Percentiles rank a stretch among this genome's conserved stretches.
These are phyloP conservation scores for Euspilapteryx auroguttella DNA, from an alignment of 2,888 invertebrate genomes.

Conservation along the genomic window DNA sequence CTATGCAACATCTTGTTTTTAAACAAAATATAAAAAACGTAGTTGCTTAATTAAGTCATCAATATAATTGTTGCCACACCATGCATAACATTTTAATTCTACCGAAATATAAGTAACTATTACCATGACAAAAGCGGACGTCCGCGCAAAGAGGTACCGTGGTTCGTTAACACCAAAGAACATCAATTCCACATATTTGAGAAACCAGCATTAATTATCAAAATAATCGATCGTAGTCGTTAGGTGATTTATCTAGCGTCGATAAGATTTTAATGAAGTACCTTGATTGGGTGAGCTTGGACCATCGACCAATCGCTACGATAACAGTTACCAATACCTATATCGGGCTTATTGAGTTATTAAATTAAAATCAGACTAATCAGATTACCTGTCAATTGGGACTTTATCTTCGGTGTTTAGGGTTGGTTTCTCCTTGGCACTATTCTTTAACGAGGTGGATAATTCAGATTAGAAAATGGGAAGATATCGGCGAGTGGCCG, in stretches of 20 bases:
- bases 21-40: too few species aligned
- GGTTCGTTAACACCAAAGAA: conserved; percentile 19
- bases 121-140: too few species aligned
- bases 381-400: too few species aligned
- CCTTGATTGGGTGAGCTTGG: conserved; percentile 56
- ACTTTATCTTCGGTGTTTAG: too few species aligned
- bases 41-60: too few species aligned
- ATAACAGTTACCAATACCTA: conserved; percentile 38
- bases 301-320: conserved; percentile 45
- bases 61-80: too few species aligned
- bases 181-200: conserved; percentile 47
- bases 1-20: too few species aligned
- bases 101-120: too few species aligned
- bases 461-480: conserved; percentile 57
- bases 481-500: conserved; percentile 51
- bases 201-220: conserved; percentile 54
- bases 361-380: conserved; percentile 40
- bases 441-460: conserved; percentile 57
- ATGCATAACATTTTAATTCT: too few species aligned
- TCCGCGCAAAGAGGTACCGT: too few species aligned
- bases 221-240: conserved; percentile 58
- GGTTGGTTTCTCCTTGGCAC: too few species aligned
- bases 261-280: conserved; percentile 63
- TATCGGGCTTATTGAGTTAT: conserved; percentile 53
- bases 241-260: conserved; percentile 58